Evolutionary conservation across 2,888 invertebrate species (phyloP).

Genomic region (Amphipoea oculea): DNA sequence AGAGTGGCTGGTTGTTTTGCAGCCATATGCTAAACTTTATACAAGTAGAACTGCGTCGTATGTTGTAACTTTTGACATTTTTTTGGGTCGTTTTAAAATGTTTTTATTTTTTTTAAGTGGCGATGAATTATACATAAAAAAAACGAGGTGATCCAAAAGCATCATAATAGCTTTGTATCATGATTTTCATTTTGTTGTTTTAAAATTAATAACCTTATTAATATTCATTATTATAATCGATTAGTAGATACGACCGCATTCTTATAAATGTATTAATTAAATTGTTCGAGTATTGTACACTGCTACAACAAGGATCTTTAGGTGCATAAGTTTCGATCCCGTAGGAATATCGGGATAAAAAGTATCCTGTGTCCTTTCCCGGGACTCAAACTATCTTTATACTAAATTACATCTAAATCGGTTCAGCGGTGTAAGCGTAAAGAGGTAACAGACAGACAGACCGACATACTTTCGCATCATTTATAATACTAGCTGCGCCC

Average conservation of each 20-base stretch:
- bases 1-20: conserved; percentile 24
- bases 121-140: not conserved
- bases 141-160: not conserved
- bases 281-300: no score
- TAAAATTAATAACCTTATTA: not conserved
- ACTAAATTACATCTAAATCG: no score
- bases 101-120: not conserved
- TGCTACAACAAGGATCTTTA: no score
- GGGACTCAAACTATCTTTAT: no score
- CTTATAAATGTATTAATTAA: not conserved
- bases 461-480: no score
- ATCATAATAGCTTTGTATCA: not conserved
- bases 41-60: not conserved
- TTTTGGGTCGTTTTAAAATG: not conserved
- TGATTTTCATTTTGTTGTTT: not conserved
- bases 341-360: no score
- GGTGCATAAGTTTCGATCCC: no score
- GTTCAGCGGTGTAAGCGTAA: no score
- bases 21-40: conserved; percentile 35
- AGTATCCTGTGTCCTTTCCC: no score
- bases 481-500: no score
- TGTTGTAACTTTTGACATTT: not conserved
- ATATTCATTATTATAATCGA: not conserved
- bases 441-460: no score
- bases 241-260: not conserved